phyloP scores from a whole-genome alignment of 2,888 invertebrate genomes.

The Cantharis rustica region DNA sequence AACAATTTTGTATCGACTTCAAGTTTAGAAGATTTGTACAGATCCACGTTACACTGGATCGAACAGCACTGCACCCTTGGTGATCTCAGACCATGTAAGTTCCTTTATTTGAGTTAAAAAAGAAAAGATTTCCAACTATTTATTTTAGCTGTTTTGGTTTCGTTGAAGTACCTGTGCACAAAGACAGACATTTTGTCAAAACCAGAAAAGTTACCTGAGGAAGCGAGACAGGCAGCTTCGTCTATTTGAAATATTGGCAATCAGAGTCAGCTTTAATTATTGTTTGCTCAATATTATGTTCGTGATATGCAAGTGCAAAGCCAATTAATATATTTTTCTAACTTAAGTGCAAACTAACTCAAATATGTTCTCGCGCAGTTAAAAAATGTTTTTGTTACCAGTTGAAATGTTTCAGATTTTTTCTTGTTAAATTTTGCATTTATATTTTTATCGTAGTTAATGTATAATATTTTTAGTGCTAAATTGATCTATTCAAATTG shows the following conservation, averaged over 20 bases:
- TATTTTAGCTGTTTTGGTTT: conserved; percentile 87
- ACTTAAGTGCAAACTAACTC: conserved; percentile 11
- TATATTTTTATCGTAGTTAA: neutral
- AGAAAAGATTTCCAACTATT: conserved; percentile 9
- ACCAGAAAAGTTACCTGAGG: conserved; percentile 86
- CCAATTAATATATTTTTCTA: conserved; percentile 19
- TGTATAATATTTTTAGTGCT: neutral
- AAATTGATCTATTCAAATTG: neutral
- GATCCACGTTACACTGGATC: conserved; percentile 91
- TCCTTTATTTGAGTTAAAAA: neutral
- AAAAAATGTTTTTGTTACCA: neutral
- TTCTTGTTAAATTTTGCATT: neutral
- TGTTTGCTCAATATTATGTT: conserved; percentile 27
- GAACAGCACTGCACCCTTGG: conserved; percentile 96
- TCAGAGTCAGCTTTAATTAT: conserved; percentile 22
- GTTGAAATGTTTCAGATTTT: neutral
- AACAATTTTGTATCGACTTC: conserved; percentile 91
- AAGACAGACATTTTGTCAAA: conserved; percentile 91
- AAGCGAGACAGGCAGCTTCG: conserved; percentile 58
- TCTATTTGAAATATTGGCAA: conserved; percentile 15
- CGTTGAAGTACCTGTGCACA: conserved; percentile 87
- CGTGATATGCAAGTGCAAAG: conserved; percentile 30
- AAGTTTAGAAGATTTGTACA: conserved; percentile 88
- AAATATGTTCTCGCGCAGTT: neutral
- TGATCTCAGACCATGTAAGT: conserved; percentile 88